Conservation (phyloP, 1,140 invertebrate species). For the Propsilocerus akamusi region DNA sequence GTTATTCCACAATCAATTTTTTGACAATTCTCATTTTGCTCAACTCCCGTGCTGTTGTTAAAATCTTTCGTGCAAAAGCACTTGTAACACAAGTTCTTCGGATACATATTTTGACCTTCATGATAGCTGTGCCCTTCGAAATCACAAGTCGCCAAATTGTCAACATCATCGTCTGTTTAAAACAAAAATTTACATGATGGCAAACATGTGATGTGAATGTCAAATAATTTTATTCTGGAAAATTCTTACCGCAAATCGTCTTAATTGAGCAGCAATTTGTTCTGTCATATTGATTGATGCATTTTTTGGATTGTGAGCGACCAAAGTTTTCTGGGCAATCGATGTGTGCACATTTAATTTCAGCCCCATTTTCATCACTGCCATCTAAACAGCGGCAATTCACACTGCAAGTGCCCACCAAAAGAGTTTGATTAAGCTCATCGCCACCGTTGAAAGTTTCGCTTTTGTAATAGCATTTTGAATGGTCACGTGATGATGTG, state of each 20-base stretch:
- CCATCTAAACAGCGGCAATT: neutral
- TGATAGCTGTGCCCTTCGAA: constrained; percentile 26
- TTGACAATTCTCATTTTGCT: constrained; percentile 22
- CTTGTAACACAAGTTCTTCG: constrained; percentile 24
- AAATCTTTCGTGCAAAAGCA: constrained; percentile 27
- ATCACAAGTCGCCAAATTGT: constrained; percentile 24
- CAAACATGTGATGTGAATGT: neutral
- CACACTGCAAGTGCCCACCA: neutral
- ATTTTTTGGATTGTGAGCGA: constrained; percentile 17
- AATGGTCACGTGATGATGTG: too few relatives aligned
- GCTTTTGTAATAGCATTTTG: constrained; percentile 1
- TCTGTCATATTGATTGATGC: constrained; percentile 21
- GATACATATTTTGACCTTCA: constrained; percentile 28
- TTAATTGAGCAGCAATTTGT: constrained; percentile 25
- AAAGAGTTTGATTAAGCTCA: neutral
- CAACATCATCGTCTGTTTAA: constrained; percentile 14
- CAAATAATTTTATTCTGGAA: constrained; percentile 4
- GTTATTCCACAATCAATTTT: constrained; percentile 30
- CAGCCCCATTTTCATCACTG: neutral
- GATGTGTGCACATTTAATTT: constrained; percentile 24
- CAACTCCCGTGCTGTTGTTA: constrained; percentile 15
- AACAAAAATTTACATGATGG: neutral
- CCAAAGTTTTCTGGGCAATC: constrained; percentile 27
- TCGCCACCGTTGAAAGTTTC: neutral
- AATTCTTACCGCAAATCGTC: constrained; percentile 22